phyloP scores from a whole-genome alignment of 2,113 vertebrate genomes.

The Phaethornis superciliosus region DNA sequence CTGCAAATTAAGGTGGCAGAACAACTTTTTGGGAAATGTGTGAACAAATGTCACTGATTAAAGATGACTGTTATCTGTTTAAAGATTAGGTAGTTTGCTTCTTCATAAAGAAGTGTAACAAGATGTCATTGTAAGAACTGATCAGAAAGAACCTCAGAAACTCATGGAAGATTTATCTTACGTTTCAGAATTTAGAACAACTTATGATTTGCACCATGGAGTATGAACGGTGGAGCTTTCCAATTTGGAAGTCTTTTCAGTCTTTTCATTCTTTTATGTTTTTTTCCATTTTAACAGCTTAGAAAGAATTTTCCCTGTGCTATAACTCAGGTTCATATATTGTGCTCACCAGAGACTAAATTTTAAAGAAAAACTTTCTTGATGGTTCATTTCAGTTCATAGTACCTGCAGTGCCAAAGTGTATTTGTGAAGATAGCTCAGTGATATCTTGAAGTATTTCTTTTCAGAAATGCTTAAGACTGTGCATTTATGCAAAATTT shows the following conservation, averaged over 20 bases:
- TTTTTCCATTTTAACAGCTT: slow-evolving; percentile 36
- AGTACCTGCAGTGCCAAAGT: background rate
- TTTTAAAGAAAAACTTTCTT: background rate
- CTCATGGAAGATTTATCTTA: too few relatives aligned
- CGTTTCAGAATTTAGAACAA: too few relatives aligned
- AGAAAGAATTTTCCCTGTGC: slow-evolving; percentile 12
- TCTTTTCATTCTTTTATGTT: slow-evolving; percentile 28
- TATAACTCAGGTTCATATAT: background rate
- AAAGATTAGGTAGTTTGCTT: background rate
- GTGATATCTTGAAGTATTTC: background rate
- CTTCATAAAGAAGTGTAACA: background rate
- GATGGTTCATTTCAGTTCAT: background rate
- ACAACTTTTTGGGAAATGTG: background rate
- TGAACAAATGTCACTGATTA: background rate
- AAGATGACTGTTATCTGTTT: background rate
- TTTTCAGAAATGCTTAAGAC: background rate
- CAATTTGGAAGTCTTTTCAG: slow-evolving; percentile 26
- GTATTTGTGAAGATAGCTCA: background rate
- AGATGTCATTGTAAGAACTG: background rate
- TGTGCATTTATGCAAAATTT: background rate
- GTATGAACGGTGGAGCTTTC: slow-evolving; percentile 21
- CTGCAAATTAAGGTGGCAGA: background rate
- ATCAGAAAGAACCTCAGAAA: background rate
- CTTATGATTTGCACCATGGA: background rate
- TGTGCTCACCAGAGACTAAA: background rate